Evolutionary conservation across 2,888 invertebrate species (phyloP), one percentile per base, ranked within the genome.

Genomic region (Pandemis corylana): DNA sequence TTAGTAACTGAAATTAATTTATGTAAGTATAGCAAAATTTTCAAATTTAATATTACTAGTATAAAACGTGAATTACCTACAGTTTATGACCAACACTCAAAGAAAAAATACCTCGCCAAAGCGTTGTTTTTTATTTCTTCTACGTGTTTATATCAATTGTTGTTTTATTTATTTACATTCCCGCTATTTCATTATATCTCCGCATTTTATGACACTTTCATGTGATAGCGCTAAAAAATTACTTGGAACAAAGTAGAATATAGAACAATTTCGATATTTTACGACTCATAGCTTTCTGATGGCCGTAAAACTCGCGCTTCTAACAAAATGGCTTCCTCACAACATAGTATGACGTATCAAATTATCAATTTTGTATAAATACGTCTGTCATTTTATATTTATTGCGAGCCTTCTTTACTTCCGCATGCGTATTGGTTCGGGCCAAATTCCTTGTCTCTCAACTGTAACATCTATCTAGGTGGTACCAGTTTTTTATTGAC

Each of bases 171-270:
- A 6, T 51, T 56, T 51, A 6, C n/a, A 51, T 51, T 51, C n/a
- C 46, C n/a, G 13, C 28, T 12, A 59, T 59, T 59, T 28, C 59
- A 59, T 59, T 59, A 59, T 28, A 59, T 69, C 61, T 62, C 41
- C 10, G 36, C 36, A 49, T 49, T 61, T 46, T 36, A 61, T 61
- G 51, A 42, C 15, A 49, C 12, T 62, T 36, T 68, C 56, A 20
- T 56, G 20, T 12, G 9, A 56, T 56, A 28, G 28, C 28, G 9
- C 59, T 28, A 59, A 63, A 63, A 36, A 63, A 41, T 70, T 46
- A 63, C 49, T 65, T 56, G 44, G 12, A 15, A 73, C 68, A 73
- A 73, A 68, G 68, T 73, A 68, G 7, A 63, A 41, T 61, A 42
- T 20, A 36, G 36, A 13, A 56, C 56, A 56, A 64, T 49, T 68